These are phyloP conservation scores for Siniperca undulata DNA, from an alignment of 2,797 vertebrate genomes.

Conservation along the genomic window DNA sequence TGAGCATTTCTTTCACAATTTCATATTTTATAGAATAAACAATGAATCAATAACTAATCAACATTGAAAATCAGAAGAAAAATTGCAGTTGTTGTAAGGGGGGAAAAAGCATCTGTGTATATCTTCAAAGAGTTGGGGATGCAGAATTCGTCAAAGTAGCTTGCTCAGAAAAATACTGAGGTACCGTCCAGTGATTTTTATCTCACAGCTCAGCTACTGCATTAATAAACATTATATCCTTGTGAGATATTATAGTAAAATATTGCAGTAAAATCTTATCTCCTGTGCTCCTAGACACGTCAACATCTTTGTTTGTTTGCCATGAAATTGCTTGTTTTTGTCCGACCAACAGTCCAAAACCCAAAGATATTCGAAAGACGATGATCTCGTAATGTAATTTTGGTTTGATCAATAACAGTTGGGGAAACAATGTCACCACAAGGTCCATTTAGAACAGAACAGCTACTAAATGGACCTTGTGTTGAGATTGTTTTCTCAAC, in stretches of 20 bases:
- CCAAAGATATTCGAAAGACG: neutral
- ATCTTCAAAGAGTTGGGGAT: neutral
- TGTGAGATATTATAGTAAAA: slow-evolving; percentile 2
- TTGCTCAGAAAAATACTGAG: slow-evolving; percentile 1
- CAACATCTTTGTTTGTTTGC: neutral
- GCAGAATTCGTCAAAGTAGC: neutral
- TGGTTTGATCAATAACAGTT: neutral
- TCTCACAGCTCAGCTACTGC: slow-evolving; percentile 16
- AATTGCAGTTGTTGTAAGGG: neutral
- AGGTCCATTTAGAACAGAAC: neutral
- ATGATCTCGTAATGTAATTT: neutral
- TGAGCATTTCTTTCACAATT: neutral
- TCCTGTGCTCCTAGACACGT: neutral
- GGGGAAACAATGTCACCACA: neutral
- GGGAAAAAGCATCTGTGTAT: neutral
- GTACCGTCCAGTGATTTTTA: slow-evolving; percentile 39
- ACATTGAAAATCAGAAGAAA: neutral
- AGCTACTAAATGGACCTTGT: neutral
- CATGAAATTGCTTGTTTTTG: neutral
- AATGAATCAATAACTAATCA: neutral
- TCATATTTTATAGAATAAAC: neutral
- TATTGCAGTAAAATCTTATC: neutral
- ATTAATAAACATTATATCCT: slow-evolving; percentile 14
- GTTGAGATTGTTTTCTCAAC: neutral
- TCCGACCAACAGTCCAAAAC: neutral